A percentile compares a stretch with the other conserved stretches of the same genome.
These are phyloP conservation scores for Campoplex capitator DNA, from an alignment of 2,888 invertebrate genomes.

Conservation along the genomic window DNA sequence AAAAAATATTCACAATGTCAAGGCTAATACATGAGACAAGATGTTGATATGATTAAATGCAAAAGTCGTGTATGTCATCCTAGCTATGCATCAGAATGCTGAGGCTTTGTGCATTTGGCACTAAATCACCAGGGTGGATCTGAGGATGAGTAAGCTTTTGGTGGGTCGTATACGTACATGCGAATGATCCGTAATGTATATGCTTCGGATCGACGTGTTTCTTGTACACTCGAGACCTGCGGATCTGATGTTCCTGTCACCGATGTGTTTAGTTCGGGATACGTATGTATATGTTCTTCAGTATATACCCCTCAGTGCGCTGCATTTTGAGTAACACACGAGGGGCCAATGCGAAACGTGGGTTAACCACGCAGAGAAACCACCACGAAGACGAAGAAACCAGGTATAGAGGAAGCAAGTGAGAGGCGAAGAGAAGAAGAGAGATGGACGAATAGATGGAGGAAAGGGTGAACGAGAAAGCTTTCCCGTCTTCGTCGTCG, in stretches of 20 bases:
- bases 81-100: not conserved
- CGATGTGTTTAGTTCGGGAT: constrained; percentile 61
- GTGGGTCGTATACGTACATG: not conserved
- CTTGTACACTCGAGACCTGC: constrained; percentile 45
- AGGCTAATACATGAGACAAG: not conserved
- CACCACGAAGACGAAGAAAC: constrained; percentile 40
- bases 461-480: constrained; percentile 63
- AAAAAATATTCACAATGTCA: not conserved
- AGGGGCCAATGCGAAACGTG: constrained; percentile 73
- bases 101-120: constrained; percentile 8
- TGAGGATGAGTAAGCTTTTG: constrained; percentile 25
- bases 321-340: constrained; percentile 72
- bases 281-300: constrained; percentile 7
- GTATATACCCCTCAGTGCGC: constrained; percentile 54
- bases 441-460: constrained; percentile 56
- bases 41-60: constrained; percentile 3
- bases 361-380: constrained; percentile 60
- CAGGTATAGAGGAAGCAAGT: constrained; percentile 45
- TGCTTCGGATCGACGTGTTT: constrained; percentile 38
- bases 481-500: constrained; percentile 66
- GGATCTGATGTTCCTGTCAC: constrained; percentile 54
- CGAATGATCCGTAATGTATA: constrained; percentile 25
- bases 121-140: constrained; percentile 41
- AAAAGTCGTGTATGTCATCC: constrained; percentile 10
- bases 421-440: constrained; percentile 54